Evolutionary conservation across 2,888 invertebrate species (phyloP), one percentile per base, ranked within the genome.

Genomic region (Drosophila niveifrons): DNA sequence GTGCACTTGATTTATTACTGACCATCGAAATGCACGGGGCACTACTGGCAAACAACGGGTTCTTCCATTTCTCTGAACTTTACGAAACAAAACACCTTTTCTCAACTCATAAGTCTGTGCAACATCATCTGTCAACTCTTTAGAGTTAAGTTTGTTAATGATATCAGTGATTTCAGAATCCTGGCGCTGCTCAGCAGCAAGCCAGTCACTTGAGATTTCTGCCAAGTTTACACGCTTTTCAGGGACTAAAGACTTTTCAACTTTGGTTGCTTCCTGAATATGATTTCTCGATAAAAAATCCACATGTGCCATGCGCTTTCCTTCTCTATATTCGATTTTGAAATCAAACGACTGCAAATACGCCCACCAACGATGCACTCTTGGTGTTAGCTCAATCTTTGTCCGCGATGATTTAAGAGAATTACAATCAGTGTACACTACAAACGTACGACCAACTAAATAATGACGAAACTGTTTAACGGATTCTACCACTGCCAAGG

Each of bases 401-500:
- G 23, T 39, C 2, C 39, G 23, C 6, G 52, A 52, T 15, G 39
- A 11, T 18, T 52, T 41, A 3, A 52, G n/a, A 6, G 39, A 52
- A 41, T 28, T 76, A 63, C 57, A 57, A 46, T 57, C 57, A 11
- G 57, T 57, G 23, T n/a, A 46, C 1, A 46, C 46, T 23, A 57
- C 46, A 13, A 57, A 57, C 23, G 11, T n/a, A 9, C 46, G 18
- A 15, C 56, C 56, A 13, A 13, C n/a, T 63, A 75, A 63, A 53
- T 80, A 80, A 59, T 77, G 73, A 8, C 78, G 58, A 39, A 80
- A 78, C 59, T 72, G 62, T 36, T 68, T 71, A 29, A 72, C 56
- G 1, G 68, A 58, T 36, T 70, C 69, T 11, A 72, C 61, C 13
- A 77, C 77, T 2, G 70, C 70, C 7, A 79, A 47, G 0, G 75